Evolutionary conservation across 2,113 vertebrate species (phyloP).

Genomic region (Pterocles gutturalis): DNA sequence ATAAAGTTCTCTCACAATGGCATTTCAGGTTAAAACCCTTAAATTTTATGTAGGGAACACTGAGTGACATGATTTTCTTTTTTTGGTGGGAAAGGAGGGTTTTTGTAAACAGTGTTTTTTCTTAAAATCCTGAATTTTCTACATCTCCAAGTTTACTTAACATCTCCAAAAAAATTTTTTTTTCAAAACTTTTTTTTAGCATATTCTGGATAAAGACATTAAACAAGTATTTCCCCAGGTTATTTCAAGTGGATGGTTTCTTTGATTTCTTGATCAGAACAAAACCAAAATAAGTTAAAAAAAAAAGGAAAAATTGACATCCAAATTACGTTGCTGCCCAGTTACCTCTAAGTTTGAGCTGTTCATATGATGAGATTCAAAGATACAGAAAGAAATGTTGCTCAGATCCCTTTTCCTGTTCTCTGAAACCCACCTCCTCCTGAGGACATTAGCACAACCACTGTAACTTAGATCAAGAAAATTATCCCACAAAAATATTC

Average conservation of each 20-base stretch:
- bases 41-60: neutral
- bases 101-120: neutral
- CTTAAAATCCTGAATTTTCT: neutral
- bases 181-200: neutral
- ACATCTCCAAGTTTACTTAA: neutral
- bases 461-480: neutral
- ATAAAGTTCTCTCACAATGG: neutral
- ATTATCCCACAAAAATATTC: neutral
- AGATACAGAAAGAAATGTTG: neutral
- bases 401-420: neutral
- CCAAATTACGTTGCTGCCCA: neutral
- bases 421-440: neutral
- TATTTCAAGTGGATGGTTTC: neutral
- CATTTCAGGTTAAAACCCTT: neutral
- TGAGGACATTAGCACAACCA: accelerated
- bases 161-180: neutral
- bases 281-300: neutral
- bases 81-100: neutral
- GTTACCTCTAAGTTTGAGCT: neutral
- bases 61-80: neutral
- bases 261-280: neutral
- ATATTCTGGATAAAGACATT: neutral
- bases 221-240: neutral
- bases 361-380: neutral
- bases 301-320: neutral